Evolutionary conservation across 2,113 vertebrate genomes (phyloP).

Genomic region (Bungarus multicinctus): DNA sequence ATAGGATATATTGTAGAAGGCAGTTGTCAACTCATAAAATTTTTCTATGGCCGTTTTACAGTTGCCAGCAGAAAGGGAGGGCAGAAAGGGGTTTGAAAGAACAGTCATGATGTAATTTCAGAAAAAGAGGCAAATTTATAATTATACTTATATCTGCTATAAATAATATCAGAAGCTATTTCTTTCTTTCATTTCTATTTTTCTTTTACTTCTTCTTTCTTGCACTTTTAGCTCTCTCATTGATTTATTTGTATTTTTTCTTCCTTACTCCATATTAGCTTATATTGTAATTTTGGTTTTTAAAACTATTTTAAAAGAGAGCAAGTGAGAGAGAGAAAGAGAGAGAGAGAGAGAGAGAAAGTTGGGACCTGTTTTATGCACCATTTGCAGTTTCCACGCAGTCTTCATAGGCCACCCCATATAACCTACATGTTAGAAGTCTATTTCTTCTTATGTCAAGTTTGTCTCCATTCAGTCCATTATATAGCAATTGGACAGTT

Average conservation of each 20-base stretch:
- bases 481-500: background rate
- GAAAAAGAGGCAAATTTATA: background rate
- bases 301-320: too few relatives aligned
- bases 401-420: background rate
- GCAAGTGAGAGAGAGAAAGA: too few relatives aligned
- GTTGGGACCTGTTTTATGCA: background rate
- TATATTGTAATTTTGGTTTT: background rate
- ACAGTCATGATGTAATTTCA: background rate
- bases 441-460: background rate
- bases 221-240: background rate
- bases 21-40: too few relatives aligned
- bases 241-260: background rate
- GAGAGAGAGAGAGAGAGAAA: too few relatives aligned
- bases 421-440: background rate
- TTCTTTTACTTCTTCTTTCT: background rate
- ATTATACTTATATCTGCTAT: background rate
- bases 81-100: too few relatives aligned
- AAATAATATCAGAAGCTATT: background rate
- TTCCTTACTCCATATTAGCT: background rate
- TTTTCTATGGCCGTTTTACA: too few relatives aligned
- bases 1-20: background rate
- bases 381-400: background rate
- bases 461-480: background rate
- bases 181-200: background rate
- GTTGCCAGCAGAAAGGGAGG: too few relatives aligned